Percentiles rank a stretch among this genome's conserved stretches.
These are phyloP conservation scores for Alsophila aescularia DNA, from an alignment of 2,888 invertebrate species.

Conservation along the genomic window DNA sequence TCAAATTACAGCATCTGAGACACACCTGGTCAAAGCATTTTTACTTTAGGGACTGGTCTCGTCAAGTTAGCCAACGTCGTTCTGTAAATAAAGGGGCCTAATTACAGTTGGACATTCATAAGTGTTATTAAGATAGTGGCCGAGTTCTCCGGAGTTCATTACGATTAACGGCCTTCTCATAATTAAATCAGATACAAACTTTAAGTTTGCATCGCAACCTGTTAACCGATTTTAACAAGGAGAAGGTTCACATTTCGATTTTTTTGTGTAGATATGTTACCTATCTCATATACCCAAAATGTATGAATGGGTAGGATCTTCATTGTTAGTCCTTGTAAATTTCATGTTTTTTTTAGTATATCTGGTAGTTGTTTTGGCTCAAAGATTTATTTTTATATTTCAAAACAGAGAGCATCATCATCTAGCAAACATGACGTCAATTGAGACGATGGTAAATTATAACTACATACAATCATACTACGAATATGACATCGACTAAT, in stretches of 20 bases:
- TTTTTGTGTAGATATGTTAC: too few relatives aligned
- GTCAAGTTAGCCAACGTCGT: conserved; percentile 2
- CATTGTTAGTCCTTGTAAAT: too few relatives aligned
- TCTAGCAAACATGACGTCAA: conserved; percentile 4
- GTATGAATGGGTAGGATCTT: too few relatives aligned
- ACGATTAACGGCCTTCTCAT: conserved; percentile 16
- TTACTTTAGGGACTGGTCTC: conserved; percentile 4
- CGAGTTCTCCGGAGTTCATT: conserved; percentile 23
- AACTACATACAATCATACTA: conserved; percentile 12
- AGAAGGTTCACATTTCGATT: too few relatives aligned
- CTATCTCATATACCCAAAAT: too few relatives aligned
- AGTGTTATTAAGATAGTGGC: conserved; percentile 28
- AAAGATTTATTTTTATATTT: not conserved
- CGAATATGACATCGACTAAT: conserved; percentile 32
- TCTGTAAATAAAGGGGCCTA: conserved; percentile 20
- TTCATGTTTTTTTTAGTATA: too few relatives aligned
- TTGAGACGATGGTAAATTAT: conserved; percentile 5
- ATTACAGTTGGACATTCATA: conserved; percentile 24
- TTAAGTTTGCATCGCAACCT: conserved; percentile 17
- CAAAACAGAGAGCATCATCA: not conserved
- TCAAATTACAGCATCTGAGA: conserved; percentile 37
- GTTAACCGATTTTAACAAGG: not conserved
- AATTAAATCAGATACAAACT: conserved; percentile 24
- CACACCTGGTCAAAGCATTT: conserved; percentile 34
- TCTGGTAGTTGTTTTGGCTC: too few relatives aligned